These are phyloP conservation scores for Synanceia verrucosa DNA, from an alignment of 2,797 vertebrate genomes.

Conservation along the genomic window DNA sequence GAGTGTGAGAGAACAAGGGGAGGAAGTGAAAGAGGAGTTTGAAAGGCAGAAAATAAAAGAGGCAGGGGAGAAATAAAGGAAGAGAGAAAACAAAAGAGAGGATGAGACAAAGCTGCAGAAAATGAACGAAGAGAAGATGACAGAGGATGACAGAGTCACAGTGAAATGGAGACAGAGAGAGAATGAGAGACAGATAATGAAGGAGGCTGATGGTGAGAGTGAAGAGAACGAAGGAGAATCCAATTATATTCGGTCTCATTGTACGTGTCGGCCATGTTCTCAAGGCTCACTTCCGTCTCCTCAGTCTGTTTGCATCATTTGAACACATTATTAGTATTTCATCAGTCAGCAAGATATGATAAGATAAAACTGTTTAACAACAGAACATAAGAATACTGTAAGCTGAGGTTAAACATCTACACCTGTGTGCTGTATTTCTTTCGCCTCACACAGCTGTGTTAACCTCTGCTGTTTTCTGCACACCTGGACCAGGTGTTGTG, in stretches of 20 bases:
- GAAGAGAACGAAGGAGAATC: slow-evolving; percentile 18
- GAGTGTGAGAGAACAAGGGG: not conserved
- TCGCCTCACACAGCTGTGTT: not conserved
- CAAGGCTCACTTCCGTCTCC: not conserved
- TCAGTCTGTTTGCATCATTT: not conserved
- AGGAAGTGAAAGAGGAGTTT: not conserved
- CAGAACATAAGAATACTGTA: too few relatives aligned
- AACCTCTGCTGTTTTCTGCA: not conserved
- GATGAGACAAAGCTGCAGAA: slow-evolving; percentile 1
- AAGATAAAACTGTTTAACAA: too few relatives aligned
- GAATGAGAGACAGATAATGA: slow-evolving; percentile 32
- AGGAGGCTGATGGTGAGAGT: not conserved
- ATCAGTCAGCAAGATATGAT: too few relatives aligned
- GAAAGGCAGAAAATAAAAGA: slow-evolving; percentile 34
- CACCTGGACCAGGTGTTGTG: not conserved
- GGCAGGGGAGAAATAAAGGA: slow-evolving; percentile 3
- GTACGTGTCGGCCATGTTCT: not conserved
- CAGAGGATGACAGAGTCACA: slow-evolving; percentile 3
- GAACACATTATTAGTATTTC: too few relatives aligned
- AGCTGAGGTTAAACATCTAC: too few relatives aligned
- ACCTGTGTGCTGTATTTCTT: too few relatives aligned
- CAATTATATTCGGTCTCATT: slow-evolving; percentile 29
- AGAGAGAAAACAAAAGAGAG: slow-evolving; percentile 3
- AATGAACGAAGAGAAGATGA: slow-evolving; percentile 28
- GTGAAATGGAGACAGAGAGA: slow-evolving; percentile 17